phyloP scores from a whole-genome alignment of 2,113 vertebrate species.

The Cichladusa arquata region DNA sequence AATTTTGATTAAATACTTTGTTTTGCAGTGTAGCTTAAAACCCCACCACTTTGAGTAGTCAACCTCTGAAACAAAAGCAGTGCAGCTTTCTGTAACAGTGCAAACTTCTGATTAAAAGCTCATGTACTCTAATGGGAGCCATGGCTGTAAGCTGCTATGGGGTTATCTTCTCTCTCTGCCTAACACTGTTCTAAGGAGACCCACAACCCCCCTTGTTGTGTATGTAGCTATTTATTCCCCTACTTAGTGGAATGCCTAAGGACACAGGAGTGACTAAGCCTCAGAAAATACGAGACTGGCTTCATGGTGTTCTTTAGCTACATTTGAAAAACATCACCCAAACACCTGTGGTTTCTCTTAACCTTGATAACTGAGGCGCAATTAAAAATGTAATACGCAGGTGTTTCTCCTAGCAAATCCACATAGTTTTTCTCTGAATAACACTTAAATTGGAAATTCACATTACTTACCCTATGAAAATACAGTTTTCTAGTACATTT shows the following conservation, averaged over 20 bases:
- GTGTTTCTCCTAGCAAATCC: constrained; percentile 32
- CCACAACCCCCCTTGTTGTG: neutral
- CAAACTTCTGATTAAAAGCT: constrained; percentile 40
- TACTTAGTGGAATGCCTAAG: constrained; percentile 44
- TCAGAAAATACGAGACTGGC: neutral
- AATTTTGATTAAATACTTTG: constrained; percentile 81
- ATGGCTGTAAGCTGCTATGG: constrained; percentile 35
- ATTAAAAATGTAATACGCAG: constrained; percentile 36
- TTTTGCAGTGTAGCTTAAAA: constrained; percentile 45
- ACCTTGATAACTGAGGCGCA: constrained; percentile 20
- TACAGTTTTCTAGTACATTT: constrained; percentile 25
- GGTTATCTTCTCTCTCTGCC: constrained; percentile 39
- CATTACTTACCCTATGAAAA: neutral
- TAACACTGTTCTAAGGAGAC: constrained; percentile 34
- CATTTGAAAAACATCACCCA: neutral
- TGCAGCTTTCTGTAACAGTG: neutral
- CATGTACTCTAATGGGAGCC: constrained; percentile 19
- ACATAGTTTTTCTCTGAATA: constrained; percentile 41
- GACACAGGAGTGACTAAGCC: neutral
- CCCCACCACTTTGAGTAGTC: neutral
- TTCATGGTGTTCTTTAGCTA: constrained; percentile 5
- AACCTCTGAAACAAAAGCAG: neutral
- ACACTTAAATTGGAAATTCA: neutral
- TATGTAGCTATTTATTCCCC: constrained; percentile 64
- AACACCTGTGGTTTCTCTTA: neutral